Conservation (phyloP, 2,797 vertebrate species). For the Neopelma chrysocephalum region DNA sequence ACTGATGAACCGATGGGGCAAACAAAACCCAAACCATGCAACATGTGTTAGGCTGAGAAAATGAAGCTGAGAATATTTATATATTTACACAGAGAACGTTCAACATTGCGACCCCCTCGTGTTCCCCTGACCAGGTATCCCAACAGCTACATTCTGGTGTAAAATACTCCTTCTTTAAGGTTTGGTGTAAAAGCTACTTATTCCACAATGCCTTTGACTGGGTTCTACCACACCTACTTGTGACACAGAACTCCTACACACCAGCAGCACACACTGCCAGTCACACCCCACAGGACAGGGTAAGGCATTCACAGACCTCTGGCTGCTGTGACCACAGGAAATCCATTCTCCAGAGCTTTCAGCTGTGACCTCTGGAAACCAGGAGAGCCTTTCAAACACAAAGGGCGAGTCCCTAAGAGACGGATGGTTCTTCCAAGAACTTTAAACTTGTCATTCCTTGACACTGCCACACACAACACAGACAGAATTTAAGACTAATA, state of each 20-base stretch:
- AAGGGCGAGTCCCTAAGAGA: not conserved
- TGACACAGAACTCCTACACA: not conserved
- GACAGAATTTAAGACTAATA: not conserved
- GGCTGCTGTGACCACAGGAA: not conserved
- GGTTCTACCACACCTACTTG: not conserved
- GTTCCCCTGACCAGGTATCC: not conserved
- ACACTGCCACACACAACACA: not conserved
- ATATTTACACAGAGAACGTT: constrained; percentile 58
- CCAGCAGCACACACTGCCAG: not conserved
- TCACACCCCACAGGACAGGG: not conserved
- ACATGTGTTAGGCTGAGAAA: constrained; percentile 32
- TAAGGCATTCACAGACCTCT: constrained; percentile 24
- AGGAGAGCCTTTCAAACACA: not conserved
- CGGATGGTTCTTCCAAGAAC: not conserved
- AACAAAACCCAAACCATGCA: constrained; percentile 52
- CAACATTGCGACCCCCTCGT: not conserved
- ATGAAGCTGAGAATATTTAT: constrained; percentile 51
- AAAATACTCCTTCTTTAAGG: not conserved
- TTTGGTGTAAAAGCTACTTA: constrained; percentile 13
- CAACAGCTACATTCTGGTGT: constrained; percentile 42
- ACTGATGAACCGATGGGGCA: constrained; percentile 8
- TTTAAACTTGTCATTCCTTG: not conserved
- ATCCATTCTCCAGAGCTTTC: constrained; percentile 17
- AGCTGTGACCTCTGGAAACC: not conserved
- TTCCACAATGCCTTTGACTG: not conserved